These are phyloP conservation scores for Rafetus swinhoei DNA, from an alignment of 2,113 vertebrate species.

Conservation along the genomic window DNA sequence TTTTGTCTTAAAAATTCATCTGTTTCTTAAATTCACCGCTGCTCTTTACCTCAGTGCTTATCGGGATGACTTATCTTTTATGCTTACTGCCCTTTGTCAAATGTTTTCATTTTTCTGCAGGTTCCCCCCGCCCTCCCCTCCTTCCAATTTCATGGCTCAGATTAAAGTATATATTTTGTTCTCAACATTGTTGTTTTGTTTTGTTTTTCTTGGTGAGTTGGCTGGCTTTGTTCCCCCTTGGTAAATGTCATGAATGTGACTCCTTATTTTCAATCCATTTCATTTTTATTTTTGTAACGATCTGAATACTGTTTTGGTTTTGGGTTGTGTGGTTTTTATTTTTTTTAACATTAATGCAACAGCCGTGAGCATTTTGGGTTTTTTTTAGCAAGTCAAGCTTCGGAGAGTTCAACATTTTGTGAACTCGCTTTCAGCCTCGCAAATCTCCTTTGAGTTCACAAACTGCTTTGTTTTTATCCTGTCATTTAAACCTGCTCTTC, in stretches of 20 bases:
- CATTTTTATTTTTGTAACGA: constrained; percentile 11
- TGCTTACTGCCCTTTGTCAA: constrained; percentile 14
- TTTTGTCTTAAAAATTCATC: background rate
- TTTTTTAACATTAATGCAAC: background rate
- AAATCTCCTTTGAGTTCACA: background rate
- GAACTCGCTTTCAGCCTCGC: constrained; percentile 15
- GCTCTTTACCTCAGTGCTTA: background rate
- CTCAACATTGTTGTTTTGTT: background rate
- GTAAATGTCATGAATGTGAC: background rate
- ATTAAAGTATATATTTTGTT: background rate
- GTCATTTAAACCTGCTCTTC: background rate
- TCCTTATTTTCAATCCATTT: background rate
- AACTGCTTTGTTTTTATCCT: background rate
- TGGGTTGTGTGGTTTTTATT: too few species aligned
- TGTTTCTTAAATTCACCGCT: background rate
- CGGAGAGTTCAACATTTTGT: background rate
- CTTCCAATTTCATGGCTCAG: background rate
- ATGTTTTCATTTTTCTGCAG: background rate
- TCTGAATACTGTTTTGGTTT: background rate
- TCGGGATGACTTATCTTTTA: background rate
- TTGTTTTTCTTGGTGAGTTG: background rate
- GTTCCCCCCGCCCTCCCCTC: background rate
- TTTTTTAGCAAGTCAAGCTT: constrained; percentile 21
- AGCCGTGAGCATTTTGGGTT: background rate
- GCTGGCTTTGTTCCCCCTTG: background rate